A percentile compares a stretch with the other conserved stretches of the same genome.
Evolutionary conservation across 2,888 invertebrate genomes (phyloP).

Genomic region (Corbicula japonica): DNA sequence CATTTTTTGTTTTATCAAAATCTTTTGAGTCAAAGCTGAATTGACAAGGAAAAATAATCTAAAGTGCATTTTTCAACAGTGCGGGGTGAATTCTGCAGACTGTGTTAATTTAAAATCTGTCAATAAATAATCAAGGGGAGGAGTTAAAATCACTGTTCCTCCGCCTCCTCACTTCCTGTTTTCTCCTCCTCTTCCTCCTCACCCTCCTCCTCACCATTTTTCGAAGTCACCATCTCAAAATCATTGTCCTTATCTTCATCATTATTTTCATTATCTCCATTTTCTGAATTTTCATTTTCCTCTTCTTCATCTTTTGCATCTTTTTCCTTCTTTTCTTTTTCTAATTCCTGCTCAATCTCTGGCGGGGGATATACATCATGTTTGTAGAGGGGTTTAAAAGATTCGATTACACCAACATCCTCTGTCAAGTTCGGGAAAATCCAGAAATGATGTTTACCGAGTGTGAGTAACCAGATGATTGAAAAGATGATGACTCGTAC

Average conservation of each 20-base stretch:
- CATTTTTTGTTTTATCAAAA: slow-evolving; percentile 18
- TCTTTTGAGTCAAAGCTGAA: too few relatives aligned
- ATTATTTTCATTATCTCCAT: slow-evolving; percentile 48
- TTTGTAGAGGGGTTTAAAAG: slow-evolving; percentile 98
- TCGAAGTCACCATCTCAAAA: slow-evolving; percentile 60
- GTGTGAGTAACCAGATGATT: slow-evolving; percentile 94
- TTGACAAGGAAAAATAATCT: too few relatives aligned
- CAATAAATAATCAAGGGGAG: too few relatives aligned
- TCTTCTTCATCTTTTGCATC: slow-evolving; percentile 58
- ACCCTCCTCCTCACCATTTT: slow-evolving; percentile 63
- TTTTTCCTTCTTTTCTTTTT: slow-evolving; percentile 65
- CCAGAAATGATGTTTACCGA: slow-evolving; percentile 98
- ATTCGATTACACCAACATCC: slow-evolving; percentile 99
- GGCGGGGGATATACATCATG: slow-evolving; percentile 68
- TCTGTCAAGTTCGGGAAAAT: slow-evolving; percentile 99
- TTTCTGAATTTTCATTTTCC: slow-evolving; percentile 40
- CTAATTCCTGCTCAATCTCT: slow-evolving; percentile 67
- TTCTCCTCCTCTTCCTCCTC: slow-evolving; percentile 51
- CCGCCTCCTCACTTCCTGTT: slow-evolving; percentile 57
- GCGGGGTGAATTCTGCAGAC: too few relatives aligned
- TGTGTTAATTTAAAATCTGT: too few relatives aligned
- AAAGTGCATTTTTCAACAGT: too few relatives aligned
- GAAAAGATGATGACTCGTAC: slow-evolving; percentile 97
- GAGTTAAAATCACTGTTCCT: slow-evolving; percentile 45
- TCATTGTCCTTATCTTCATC: slow-evolving; percentile 60